Evolutionary conservation across 2,888 invertebrate genomes (phyloP).

Genomic region (Phymatocera aterrima): DNA sequence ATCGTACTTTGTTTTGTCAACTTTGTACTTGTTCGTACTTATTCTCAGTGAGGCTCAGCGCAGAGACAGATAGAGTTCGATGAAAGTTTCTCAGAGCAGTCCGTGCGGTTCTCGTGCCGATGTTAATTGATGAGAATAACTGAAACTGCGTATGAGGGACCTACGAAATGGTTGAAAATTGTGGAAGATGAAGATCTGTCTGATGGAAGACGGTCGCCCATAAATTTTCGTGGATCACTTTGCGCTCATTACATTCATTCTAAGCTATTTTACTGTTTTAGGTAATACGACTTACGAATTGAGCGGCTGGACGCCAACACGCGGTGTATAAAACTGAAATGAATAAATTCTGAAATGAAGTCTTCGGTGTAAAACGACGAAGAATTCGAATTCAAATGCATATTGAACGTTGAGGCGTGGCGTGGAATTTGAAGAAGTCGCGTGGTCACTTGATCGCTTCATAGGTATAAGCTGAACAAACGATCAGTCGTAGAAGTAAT

Average conservation of each 20-base stretch:
- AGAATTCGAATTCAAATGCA: constrained; percentile 41
- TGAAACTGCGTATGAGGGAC: constrained; percentile 47
- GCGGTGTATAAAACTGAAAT: not conserved
- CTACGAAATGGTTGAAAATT: constrained; percentile 11
- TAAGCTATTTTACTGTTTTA: not conserved
- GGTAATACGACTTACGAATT: not conserved
- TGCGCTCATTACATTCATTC: not conserved
- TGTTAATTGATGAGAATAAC: constrained; percentile 60
- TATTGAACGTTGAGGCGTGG: constrained; percentile 6
- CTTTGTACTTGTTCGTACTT: constrained; percentile 11
- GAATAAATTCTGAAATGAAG: constrained; percentile 12
- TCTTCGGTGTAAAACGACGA: constrained; percentile 16
- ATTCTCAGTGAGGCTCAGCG: not conserved
- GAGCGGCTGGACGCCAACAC: not conserved
- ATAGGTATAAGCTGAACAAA: constrained; percentile 12
- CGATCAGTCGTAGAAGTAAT: not conserved
- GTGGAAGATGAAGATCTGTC: constrained; percentile 19
- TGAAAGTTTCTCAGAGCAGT: not conserved
- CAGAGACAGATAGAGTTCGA: constrained; percentile 21
- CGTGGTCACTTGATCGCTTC: constrained; percentile 13
- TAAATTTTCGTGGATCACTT: not conserved
- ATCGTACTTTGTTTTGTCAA: too few species aligned
- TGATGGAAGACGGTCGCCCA: too few species aligned
- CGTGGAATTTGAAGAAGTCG: constrained; percentile 18
- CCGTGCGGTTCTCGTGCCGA: constrained; percentile 55